A percentile compares a stretch with the other conserved stretches of the same genome.
These are phyloP conservation scores for Podarcis cretensis DNA, from an alignment of 2,113 vertebrate genomes.

Conservation along the genomic window DNA sequence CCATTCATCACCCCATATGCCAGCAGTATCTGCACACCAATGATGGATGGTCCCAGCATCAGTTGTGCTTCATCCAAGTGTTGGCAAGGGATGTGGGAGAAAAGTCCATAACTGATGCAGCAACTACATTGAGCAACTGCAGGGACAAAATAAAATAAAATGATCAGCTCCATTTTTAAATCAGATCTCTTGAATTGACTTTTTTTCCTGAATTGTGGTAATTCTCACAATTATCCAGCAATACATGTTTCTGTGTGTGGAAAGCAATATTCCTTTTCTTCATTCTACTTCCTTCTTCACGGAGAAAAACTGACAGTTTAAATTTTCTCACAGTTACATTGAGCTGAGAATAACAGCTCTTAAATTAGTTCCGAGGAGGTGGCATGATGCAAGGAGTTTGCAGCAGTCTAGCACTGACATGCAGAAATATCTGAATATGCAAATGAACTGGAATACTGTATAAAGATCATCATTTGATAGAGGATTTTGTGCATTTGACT, in stretches of 20 bases:
- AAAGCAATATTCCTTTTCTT: slow-evolving; percentile 11
- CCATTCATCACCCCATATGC: background rate
- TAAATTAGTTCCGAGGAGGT: slow-evolving; percentile 63
- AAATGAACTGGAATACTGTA: slow-evolving; percentile 17
- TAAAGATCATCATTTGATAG: background rate
- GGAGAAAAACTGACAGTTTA: slow-evolving; percentile 64
- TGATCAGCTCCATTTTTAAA: background rate
- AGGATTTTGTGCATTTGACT: background rate
- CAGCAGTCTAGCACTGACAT: slow-evolving; percentile 41
- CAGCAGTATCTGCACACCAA: background rate
- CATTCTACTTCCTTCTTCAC: slow-evolving; percentile 44
- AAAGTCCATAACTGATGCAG: background rate
- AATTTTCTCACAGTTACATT: slow-evolving; percentile 61
- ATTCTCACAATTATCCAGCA: slow-evolving; percentile 41
- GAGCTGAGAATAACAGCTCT: slow-evolving; percentile 66
- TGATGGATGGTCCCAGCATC: background rate
- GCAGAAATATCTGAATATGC: slow-evolving; percentile 37
- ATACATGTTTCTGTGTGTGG: slow-evolving; percentile 46
- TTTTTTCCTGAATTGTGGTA: slow-evolving; percentile 27
- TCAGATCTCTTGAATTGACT: background rate
- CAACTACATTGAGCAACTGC: background rate
- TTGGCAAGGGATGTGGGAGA: background rate
- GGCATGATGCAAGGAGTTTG: slow-evolving; percentile 58
- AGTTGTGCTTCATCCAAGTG: background rate
- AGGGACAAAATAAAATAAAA: too few relatives aligned